These are phyloP conservation scores for Amblyopsis hoosieri DNA, from an alignment of 2,797 vertebrate genomes.

Conservation along the genomic window DNA sequence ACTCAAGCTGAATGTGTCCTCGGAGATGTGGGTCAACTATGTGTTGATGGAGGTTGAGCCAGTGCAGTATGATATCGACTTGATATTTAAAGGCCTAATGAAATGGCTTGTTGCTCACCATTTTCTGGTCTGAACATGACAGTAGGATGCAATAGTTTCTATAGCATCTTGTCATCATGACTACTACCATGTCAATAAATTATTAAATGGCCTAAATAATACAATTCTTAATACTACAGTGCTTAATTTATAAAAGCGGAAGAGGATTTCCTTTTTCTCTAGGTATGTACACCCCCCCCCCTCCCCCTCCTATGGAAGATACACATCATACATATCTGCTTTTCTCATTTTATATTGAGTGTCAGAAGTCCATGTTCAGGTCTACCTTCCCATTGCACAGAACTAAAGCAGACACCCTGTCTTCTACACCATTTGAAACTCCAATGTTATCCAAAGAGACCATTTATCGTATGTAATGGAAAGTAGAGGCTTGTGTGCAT, in stretches of 20 bases:
- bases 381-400: conserved; percentile 32
- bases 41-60: neutral
- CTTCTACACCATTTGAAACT: conserved; percentile 30
- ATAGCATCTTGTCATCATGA: too few relatives aligned
- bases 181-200: too few relatives aligned
- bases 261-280: too few relatives aligned
- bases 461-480: conserved; percentile 20
- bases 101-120: too few relatives aligned
- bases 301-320: conserved; percentile 32
- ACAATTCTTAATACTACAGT: too few relatives aligned
- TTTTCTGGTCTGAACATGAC: too few relatives aligned
- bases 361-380: conserved; percentile 33
- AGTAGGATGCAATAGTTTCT: too few relatives aligned
- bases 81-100: neutral
- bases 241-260: too few relatives aligned
- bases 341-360: conserved; percentile 58
- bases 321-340: conserved; percentile 54
- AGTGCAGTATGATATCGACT: neutral
- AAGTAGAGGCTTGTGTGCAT: conserved; percentile 15
- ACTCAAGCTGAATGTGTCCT: conserved; percentile 8
- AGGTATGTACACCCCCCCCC: conserved; percentile 2
- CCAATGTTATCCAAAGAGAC: neutral
- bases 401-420: conserved; percentile 39
- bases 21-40: neutral
- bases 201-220: too few relatives aligned